Evolutionary conservation across 2,888 invertebrate species (phyloP).

Genomic region (Tuberolachnus salignus): DNA sequence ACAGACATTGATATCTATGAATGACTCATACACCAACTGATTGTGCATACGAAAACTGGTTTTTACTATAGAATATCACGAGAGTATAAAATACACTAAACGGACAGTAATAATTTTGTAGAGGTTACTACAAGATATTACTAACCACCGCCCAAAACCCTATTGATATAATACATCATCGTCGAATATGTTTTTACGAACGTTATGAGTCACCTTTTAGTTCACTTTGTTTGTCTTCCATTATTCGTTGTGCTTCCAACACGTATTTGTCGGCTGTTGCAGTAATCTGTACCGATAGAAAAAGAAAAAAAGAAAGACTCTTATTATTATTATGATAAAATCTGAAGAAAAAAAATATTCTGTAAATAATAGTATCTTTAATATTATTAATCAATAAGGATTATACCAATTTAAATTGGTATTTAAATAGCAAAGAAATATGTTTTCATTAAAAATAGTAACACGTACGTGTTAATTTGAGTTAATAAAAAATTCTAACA

Average conservation of each 20-base stretch:
- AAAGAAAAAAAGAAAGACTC: background rate
- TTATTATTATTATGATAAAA: too few species aligned
- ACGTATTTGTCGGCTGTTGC: conserved; percentile 74
- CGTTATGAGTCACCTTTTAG: conserved; percentile 62
- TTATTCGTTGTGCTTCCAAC: conserved; percentile 69
- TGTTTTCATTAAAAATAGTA: too few species aligned
- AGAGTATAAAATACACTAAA: conserved; percentile 19
- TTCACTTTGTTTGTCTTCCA: conserved; percentile 76
- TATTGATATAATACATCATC: background rate
- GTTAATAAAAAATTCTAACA: too few species aligned
- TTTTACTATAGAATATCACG: background rate
- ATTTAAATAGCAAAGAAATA: too few species aligned
- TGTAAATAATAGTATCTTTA: too few species aligned
- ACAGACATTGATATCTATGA: background rate
- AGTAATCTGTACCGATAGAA: conserved; percentile 67
- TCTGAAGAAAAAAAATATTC: too few species aligned
- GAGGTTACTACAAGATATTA: background rate
- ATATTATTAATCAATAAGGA: too few species aligned
- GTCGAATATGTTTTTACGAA: background rate
- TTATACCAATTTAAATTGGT: too few species aligned
- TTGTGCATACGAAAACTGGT: background rate
- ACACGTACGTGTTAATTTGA: too few species aligned
- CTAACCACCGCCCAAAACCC: background rate
- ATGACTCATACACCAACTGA: conserved; percentile 18
- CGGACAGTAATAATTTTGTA: background rate